Conservation (phyloP, 1,140 invertebrate species). For the Penaeus japonicus region DNA sequence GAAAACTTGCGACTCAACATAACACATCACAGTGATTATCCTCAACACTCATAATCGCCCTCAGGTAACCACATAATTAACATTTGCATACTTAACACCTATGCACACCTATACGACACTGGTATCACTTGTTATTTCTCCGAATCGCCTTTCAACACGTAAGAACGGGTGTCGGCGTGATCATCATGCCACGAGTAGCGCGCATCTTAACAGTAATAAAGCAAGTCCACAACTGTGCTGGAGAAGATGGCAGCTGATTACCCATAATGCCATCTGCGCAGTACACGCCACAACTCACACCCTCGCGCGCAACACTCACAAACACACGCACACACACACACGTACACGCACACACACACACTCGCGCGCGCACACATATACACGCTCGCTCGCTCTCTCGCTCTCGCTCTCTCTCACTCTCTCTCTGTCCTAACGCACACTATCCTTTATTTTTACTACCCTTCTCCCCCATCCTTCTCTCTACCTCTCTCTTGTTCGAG, state of each 20-base stretch:
- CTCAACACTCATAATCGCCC: conserved; percentile 36
- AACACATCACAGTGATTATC: conserved; percentile 19
- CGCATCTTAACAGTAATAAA: conserved; percentile 38
- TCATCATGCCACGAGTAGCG: conserved; percentile 32
- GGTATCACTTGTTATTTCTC: not conserved
- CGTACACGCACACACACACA: too few relatives aligned
- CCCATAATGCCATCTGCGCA: conserved; percentile 48
- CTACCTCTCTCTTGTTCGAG: too few relatives aligned
- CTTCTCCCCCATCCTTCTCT: too few relatives aligned
- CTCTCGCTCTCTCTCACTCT: too few relatives aligned
- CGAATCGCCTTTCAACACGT: not conserved
- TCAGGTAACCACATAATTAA: conserved; percentile 50
- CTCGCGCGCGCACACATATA: too few relatives aligned
- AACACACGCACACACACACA: too few relatives aligned
- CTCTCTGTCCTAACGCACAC: too few relatives aligned
- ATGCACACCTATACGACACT: conserved; percentile 18
- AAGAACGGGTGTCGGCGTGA: not conserved
- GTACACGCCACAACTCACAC: too few relatives aligned
- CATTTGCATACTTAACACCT: conserved; percentile 41
- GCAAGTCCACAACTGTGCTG: conserved; percentile 42
- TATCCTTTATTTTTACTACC: too few relatives aligned
- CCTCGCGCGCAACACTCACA: too few relatives aligned
- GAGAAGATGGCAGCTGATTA: conserved; percentile 54
- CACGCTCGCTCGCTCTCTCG: too few relatives aligned
- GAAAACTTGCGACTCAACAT: not conserved